Base-by-base conservation (phyloP, 1,140 invertebrate genomes). In the Wasmannia auropunctata region DNA sequence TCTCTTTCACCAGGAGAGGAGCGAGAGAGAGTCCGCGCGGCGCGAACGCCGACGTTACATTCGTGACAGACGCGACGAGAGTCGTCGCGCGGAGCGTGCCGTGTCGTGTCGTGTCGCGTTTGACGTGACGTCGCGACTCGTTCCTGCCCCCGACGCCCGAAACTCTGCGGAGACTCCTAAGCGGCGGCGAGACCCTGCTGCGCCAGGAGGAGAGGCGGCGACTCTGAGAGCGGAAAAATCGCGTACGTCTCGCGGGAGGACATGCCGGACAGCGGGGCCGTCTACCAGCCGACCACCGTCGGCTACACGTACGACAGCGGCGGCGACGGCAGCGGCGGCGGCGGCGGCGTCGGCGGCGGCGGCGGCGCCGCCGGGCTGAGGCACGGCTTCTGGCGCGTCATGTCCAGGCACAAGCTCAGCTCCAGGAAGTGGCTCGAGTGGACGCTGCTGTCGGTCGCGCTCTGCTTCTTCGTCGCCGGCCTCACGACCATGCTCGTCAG, bases 271-370 rank as follows among this genome's bases (percentile, higher is more conserved):
- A 95, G 93, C 76, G 93, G 93, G 84, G 95, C 95, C 37, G 95
- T 95, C 87, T 95, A 95, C 87, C 95, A 95, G 75, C 95, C 94
- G 51, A 95, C 95, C 0, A 95, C 95, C 16, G 95, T 95, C 63
- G 95, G 95, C 51, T 95, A 95, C 72, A 89, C 92, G 3, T 95
- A 95, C 75, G 95, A 95, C 62, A 88, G 90, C 65, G 93, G 92
- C 19, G 92, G 93, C 19, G 94, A 94, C 70, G 92, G 90, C 2
- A 83, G 87, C 67, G 91, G 88, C 11, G 86, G 90, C 14, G 91
- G 91, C 25, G 87, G 92, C 37, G 90, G 92, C n/a, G 31, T 40
- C n/a, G n/a, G n/a, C n/a, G n/a, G n/a, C 14, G 14, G 72, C 1
- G 28, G 91, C 46, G 89, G 92, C 25, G 37, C 37, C 10, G 70